A percentile compares a stretch with the other conserved stretches of the same genome.
Conservation (phyloP, 2,797 vertebrate genomes). For the Etheostoma perlongum region DNA sequence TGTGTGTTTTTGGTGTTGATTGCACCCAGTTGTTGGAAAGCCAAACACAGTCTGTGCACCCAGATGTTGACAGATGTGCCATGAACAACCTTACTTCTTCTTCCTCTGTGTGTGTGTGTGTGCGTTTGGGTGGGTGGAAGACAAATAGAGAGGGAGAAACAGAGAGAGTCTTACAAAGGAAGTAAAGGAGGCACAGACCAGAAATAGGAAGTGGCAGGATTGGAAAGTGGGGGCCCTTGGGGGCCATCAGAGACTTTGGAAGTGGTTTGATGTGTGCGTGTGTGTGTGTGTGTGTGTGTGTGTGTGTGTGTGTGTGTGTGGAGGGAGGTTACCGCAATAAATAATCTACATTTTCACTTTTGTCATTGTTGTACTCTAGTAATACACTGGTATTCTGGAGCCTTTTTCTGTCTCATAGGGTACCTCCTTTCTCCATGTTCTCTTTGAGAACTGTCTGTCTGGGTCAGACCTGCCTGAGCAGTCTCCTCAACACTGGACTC, state of each 20-base stretch:
- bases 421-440: too few relatives aligned
- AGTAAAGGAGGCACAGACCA: constrained; percentile 54
- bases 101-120: constrained; percentile 12
- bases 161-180: constrained; percentile 55
- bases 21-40: constrained; percentile 84
- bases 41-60: constrained; percentile 86
- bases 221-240: constrained; percentile 65
- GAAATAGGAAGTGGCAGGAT: constrained; percentile 73
- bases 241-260: constrained; percentile 69
- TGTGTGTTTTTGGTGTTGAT: constrained; percentile 78
- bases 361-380: too few relatives aligned
- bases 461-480: too few relatives aligned
- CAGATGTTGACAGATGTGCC: constrained; percentile 89
- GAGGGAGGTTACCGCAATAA: too few relatives aligned
- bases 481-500: too few relatives aligned
- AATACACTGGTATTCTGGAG: too few relatives aligned
- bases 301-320: constrained; percentile 15
- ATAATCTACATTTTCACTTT: too few relatives aligned
- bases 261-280: constrained; percentile 36
- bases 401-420: too few relatives aligned
- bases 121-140: constrained; percentile 24
- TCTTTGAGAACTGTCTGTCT: too few relatives aligned
- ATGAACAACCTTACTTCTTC: constrained; percentile 31
- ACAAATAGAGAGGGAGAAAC: constrained; percentile 32
- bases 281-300: constrained; percentile 43